These are phyloP conservation scores for Epinotia brunnichana DNA, from an alignment of 2,888 invertebrate species.

Conservation along the genomic window DNA sequence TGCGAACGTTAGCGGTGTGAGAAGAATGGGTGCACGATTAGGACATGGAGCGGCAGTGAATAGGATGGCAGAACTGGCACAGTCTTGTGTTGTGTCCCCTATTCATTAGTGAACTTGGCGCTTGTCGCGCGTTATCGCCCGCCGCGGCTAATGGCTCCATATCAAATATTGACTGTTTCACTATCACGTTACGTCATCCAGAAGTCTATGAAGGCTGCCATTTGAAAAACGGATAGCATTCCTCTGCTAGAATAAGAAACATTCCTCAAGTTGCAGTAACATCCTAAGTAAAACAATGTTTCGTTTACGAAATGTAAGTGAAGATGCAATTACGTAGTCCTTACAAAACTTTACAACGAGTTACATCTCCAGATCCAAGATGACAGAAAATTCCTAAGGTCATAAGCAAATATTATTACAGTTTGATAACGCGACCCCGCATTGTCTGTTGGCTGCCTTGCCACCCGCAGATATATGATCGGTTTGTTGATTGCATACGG, in stretches of 20 bases:
- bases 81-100: conserved; percentile 64
- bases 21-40: conserved; percentile 20
- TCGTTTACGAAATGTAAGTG: background rate
- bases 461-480: conserved; percentile 44
- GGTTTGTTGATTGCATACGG: conserved; percentile 44
- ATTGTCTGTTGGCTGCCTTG: conserved; percentile 59
- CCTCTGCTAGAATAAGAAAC: background rate
- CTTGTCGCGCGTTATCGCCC: conserved; percentile 66
- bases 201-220: conserved; percentile 53
- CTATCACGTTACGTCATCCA: conserved; percentile 77
- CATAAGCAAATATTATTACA: conserved; percentile 66
- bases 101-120: conserved; percentile 76
- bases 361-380: conserved; percentile 46
- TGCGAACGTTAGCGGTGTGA: conserved; percentile 16
- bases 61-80: conserved; percentile 41
- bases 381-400: conserved; percentile 66
- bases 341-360: conserved; percentile 42
- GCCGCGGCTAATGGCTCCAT: conserved; percentile 70
- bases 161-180: conserved; percentile 80
- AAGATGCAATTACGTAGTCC: background rate
- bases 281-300: too few species aligned
- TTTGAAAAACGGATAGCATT: conserved; percentile 31
- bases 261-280: background rate
- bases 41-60: conserved; percentile 24
- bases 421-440: conserved; percentile 70